Base-by-base conservation (phyloP, 2,888 invertebrate genomes). In the Platypus cylindrus region DNA sequence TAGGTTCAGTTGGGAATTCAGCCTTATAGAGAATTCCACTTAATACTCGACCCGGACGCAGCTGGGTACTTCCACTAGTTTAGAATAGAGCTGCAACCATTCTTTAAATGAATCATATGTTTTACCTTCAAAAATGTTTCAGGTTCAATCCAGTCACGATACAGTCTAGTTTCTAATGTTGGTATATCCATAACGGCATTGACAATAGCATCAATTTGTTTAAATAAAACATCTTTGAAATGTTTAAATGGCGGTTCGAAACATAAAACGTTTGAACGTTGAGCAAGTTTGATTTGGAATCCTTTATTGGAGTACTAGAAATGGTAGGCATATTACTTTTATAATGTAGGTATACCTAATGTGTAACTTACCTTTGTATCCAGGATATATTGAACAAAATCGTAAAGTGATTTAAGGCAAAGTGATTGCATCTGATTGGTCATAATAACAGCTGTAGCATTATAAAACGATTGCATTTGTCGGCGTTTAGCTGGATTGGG, bases 391-490 rank as follows among this genome's bases (percentile, higher is more conserved):
- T 79, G 65, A 1, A 81, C 76, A 54, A 75, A 91, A 44, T 82
- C 80, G 30, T 72, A 65, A 50, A 91, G 70, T 3, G 90, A 90
- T 48, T 78, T 73, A 25, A 87, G 64, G 46, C 85, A 84, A 18
- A 91, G 59, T 14, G 75, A 74, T 57, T 90, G 87, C 36, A 94
- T 63, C 50, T 90, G 85, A 48, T 78, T 78, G 1, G 87, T 84
- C 93, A 93, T 93, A 24, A 91, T 66, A 17, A 80, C 78, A 1
- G 80, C 80, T 2, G 89, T 74, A 49, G 86, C 82, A 56, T 89
- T 81, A 57, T 82, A 91, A 60, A 90, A 90, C 27, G 75, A 73
- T 47, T 71, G 73, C 58, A 82, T 72, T 54, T 74, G 70, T 9
- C 67, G 67, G 12, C 67, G 69, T 45, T 78, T 74, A 30, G 71